Conservation (phyloP, 2,797 vertebrate genomes). For the Harpagifer antarcticus region DNA sequence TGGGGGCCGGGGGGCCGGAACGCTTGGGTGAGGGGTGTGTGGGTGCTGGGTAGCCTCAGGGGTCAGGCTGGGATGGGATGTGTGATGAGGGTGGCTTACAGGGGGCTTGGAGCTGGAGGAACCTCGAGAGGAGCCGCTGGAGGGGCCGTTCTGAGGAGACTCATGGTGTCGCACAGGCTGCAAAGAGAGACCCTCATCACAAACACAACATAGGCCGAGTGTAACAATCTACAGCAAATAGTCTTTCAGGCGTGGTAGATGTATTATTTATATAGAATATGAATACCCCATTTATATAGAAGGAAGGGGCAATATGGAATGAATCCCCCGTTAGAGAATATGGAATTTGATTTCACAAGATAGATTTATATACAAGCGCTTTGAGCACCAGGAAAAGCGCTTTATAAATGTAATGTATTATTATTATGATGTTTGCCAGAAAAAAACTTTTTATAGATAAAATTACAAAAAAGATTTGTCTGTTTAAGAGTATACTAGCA, state of each 20-base stretch:
- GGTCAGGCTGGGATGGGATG: conserved; percentile 81
- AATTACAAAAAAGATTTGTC: too few species aligned
- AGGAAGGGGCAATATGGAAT: neutral
- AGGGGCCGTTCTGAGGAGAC: conserved; percentile 86
- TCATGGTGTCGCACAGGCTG: conserved; percentile 79
- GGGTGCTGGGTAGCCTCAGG: conserved; percentile 72
- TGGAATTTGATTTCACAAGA: neutral
- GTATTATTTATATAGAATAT: neutral
- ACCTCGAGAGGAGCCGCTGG: conserved; percentile 51
- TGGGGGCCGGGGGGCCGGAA: conserved; percentile 73
- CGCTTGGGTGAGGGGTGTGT: conserved; percentile 70
- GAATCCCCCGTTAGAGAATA: neutral
- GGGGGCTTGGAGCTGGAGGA: conserved; percentile 69
- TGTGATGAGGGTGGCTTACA: conserved; percentile 77
- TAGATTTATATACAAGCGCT: too few species aligned
- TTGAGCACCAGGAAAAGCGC: too few species aligned
- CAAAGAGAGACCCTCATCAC: neutral
- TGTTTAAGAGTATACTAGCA: too few species aligned
- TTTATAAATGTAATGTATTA: too few species aligned
- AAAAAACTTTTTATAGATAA: neutral
- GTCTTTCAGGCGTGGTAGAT: too few species aligned
- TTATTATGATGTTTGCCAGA: too few species aligned
- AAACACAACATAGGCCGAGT: neutral
- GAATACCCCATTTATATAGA: neutral
- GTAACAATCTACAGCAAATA: neutral